Base-by-base conservation (phyloP, 1,140 invertebrate genomes). In the Drosophila teissieri region DNA sequence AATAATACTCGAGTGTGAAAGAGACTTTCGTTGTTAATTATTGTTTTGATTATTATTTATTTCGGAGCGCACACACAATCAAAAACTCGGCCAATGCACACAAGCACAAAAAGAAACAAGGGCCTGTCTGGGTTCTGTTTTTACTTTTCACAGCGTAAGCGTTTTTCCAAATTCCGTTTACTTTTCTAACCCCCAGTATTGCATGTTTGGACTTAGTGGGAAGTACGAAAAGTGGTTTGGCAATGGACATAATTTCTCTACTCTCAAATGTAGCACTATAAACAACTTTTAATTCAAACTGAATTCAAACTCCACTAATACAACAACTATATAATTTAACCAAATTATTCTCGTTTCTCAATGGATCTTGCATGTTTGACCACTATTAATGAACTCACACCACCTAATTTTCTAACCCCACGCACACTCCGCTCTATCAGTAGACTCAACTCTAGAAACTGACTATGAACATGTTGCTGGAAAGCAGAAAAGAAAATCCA, bases 381-480 rank as follows among this genome's bases (percentile, higher is more conserved):
- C 7, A 37, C 12, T 22, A 70, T 69, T 70, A 70, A 69, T 15
- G 4, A 65, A 53, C 27, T 68, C 15, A 49, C 36, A 17, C 17
- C 17, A 36, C 45, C 31, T 44, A 76, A 48, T 36, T 60, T 46
- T 69, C 57, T 68, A 56, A 65, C 53, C 46, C 49, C 39, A 53
- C 40, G 46, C 52, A 67, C 45, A 52, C 53, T 37, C 19, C 40
- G 57, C 72, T 75, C 37, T 75, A 65, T 76, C 48, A 52, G 53
- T 88, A 75, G 78, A 78, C 57, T 63, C 46, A 73, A 67, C 62
- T 84, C 73, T 84, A 78, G 73, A 86, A 68, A 84, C 89, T 84
- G 89, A 85, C 89, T 91, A 91, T 91, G 89, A 91, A 91, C 89
- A 91, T 91, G 89, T 89, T 85, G 89, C 89, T 84, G 84, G 49